Evolutionary conservation across 2,113 vertebrate species (phyloP).

Genomic region (Uropsilus gracilis): DNA sequence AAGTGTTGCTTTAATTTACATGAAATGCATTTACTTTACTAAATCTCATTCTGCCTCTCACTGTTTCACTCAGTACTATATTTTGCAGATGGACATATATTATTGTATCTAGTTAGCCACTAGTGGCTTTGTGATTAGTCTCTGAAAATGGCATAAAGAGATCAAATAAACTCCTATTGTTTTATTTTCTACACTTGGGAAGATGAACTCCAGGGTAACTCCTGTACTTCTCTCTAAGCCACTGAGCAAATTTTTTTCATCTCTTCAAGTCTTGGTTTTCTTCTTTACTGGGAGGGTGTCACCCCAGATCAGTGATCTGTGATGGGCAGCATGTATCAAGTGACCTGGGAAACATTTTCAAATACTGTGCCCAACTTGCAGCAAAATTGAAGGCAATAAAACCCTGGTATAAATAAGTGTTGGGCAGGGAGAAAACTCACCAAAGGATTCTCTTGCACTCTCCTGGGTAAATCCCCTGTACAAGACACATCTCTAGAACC

Average conservation of each 20-base stretch:
- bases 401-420: not conserved
- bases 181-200: not conserved
- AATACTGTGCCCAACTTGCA: not conserved
- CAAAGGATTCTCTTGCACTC: not conserved
- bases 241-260: not conserved
- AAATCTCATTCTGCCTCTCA: not conserved
- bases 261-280: not conserved
- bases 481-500: not conserved
- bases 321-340: not conserved
- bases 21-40: not conserved
- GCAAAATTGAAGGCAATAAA: conserved; percentile 41
- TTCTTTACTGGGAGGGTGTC: not conserved
- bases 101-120: not conserved
- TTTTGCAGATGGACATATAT: not conserved
- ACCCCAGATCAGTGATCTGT: not conserved
- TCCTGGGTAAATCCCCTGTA: not conserved
- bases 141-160: conserved; percentile 26
- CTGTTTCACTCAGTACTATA: conserved; percentile 4
- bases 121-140: not conserved
- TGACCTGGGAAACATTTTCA: not conserved
- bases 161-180: not conserved
- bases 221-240: not conserved
- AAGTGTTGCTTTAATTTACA: not conserved
- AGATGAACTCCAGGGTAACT: not conserved
- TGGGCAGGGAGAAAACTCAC: not conserved